Evolutionary conservation across 2,797 vertebrate genomes (phyloP), one percentile per base, ranked within the genome.

Genomic region (Melanitta fusca): DNA sequence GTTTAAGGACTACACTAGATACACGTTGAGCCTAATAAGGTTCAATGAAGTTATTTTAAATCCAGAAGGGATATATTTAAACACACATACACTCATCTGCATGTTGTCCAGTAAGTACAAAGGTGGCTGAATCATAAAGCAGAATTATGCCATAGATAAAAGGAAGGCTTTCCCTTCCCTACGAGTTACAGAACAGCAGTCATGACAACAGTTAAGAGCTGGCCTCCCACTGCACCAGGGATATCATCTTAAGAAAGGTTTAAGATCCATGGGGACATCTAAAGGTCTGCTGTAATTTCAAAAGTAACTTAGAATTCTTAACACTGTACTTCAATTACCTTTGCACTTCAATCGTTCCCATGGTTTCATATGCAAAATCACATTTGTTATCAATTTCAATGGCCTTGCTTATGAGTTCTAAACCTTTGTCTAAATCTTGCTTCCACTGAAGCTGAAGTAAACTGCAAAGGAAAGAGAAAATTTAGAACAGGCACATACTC

Each of bases 331-430:
- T 79, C 36, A 85, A 56, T 98, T 97, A 99, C 99, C 99, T 99
- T 95, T 99, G 99, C 73, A 99, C 99, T 98, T 99, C 99, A 93
- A 99, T 99, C 95, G 99, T 99, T 98, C 99, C 99, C 99, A 99
- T 99, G 27, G 99, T 99, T 98, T 99, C 99, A 57, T 99, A 99
- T 18, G 99, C 99, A 98, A 99, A 99, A 98, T 99, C 99, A 97
- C 99, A 99, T 98, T 99, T 99, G 98, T 99, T 99, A 98, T 99
- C 99, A 27, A 99, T 99, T 98, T 99, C 99, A 92, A 99, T 99
- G 74, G 99, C 99, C 97, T 99, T 99, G 97, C 99, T 99, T 98
- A 99, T 99, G 91, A 99, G 99, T 53, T 99, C 99, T 88, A 99
- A 98, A 45, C 99, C 99, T 98, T 98, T 98, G 94, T 99, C 99